Evolutionary conservation across 1,140 invertebrate species (phyloP).

Genomic region (Drosophila arawakana): DNA sequence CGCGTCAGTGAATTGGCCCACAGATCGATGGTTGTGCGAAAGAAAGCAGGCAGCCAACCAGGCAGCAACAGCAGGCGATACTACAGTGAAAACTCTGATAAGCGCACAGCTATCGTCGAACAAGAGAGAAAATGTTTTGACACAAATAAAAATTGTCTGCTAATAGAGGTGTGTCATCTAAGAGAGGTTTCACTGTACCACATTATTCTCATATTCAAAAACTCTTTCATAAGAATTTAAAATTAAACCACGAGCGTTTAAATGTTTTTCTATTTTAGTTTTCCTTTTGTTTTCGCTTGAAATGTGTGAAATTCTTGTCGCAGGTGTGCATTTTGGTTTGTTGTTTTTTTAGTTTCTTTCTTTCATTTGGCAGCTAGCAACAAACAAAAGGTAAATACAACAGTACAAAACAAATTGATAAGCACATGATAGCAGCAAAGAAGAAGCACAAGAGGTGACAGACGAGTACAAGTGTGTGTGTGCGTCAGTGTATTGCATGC

Average conservation of each 20-base stretch:
- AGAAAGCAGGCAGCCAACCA: slow-evolving; percentile 40
- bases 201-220: slow-evolving; percentile 32
- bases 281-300: slow-evolving; percentile 40
- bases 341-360: not conserved
- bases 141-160: too few species aligned
- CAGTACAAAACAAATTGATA: slow-evolving; percentile 56
- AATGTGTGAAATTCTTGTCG: slow-evolving; percentile 76
- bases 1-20: slow-evolving; percentile 57
- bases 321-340: slow-evolving; percentile 70
- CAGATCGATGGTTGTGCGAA: slow-evolving; percentile 52
- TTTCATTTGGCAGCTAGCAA: slow-evolving; percentile 54
- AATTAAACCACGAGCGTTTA: slow-evolving; percentile 50
- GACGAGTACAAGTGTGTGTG: not conserved
- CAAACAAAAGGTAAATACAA: slow-evolving; percentile 59
- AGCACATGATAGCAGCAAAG: slow-evolving; percentile 17
- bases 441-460: not conserved
- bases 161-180: too few species aligned
- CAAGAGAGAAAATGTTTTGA: too few species aligned
- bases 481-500: not conserved
- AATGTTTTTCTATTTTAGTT: slow-evolving; percentile 58
- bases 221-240: slow-evolving; percentile 63
- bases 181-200: not conserved
- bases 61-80: slow-evolving; percentile 1
- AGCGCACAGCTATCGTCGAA: too few species aligned
- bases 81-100: not conserved